Conservation (phyloP, 2,888 invertebrate genomes). For the Tiliacea citrago region DNA sequence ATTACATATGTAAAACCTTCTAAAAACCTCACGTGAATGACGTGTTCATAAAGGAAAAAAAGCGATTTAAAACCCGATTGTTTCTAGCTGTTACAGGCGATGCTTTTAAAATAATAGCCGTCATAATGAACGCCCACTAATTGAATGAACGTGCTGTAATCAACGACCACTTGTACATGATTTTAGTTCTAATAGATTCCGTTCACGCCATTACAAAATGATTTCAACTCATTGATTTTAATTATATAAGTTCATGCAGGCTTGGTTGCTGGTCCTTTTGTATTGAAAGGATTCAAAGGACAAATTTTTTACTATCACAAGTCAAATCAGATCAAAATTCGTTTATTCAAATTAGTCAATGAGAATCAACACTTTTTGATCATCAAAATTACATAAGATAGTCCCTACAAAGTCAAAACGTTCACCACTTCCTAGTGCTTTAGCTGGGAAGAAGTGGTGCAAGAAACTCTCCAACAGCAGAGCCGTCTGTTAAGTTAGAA, state of each 20-base stretch:
- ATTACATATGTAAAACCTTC: constrained; percentile 37
- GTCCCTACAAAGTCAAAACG: no score
- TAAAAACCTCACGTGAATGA: constrained; percentile 33
- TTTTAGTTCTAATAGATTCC: constrained; percentile 78
- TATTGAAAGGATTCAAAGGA: constrained; percentile 20
- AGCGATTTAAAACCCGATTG: constrained; percentile 34
- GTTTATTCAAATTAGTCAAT: no score
- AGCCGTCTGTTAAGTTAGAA: no score
- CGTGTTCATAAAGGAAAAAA: constrained; percentile 35
- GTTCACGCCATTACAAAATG: constrained; percentile 74
- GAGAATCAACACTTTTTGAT: no score
- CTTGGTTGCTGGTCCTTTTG: constrained; percentile 27
- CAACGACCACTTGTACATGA: constrained; percentile 73
- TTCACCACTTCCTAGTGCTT: no score
- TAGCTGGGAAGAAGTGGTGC: no score
- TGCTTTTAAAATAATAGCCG: constrained; percentile 74
- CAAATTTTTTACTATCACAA: background rate
- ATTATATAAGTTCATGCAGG: constrained; percentile 49
- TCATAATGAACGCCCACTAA: constrained; percentile 74
- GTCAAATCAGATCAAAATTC: no score
- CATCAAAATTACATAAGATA: no score
- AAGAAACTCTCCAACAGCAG: no score
- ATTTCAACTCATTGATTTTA: constrained; percentile 69
- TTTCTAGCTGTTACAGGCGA: constrained; percentile 51
- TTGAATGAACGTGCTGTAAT: constrained; percentile 80